Evolutionary conservation across 1,140 invertebrate species (phyloP).

Genomic region (Phymastichus coffea): DNA sequence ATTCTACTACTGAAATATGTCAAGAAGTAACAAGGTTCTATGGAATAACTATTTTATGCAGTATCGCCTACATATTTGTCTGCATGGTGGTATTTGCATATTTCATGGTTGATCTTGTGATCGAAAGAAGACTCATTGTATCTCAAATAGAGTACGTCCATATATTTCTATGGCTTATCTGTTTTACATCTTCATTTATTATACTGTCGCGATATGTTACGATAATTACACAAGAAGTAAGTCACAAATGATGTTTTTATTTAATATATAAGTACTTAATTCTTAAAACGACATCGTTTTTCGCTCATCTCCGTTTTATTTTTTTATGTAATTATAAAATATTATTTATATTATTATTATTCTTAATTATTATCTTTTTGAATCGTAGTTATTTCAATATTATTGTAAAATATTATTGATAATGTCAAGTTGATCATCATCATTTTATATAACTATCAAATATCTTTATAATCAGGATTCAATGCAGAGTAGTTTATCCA

Average conservation of each 20-base stretch:
- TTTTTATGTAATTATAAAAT: neutral
- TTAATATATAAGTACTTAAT: too few relatives aligned
- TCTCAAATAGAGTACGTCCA: neutral
- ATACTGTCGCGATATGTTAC: neutral
- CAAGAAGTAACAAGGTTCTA: neutral
- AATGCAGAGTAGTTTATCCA: too few relatives aligned
- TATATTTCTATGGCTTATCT: neutral
- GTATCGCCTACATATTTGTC: slow-evolving; percentile 3
- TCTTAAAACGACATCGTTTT: too few relatives aligned
- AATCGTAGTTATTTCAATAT: too few relatives aligned
- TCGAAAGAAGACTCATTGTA: neutral
- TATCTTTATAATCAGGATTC: too few relatives aligned
- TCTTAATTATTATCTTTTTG: too few relatives aligned
- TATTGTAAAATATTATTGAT: too few relatives aligned
- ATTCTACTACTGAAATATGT: neutral
- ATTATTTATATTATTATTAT: too few relatives aligned
- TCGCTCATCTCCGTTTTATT: neutral
- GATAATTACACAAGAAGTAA: neutral
- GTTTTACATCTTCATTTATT: neutral
- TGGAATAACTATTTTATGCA: neutral
- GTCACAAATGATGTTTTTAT: too few relatives aligned
- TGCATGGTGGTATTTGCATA: neutral
- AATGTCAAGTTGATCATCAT: too few relatives aligned
- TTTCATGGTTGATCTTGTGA: neutral
- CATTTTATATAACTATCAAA: too few relatives aligned